Percentiles rank a stretch among this genome's conserved stretches.
phyloP scores from a whole-genome alignment of 2,797 vertebrate species.

The Smutsia gigantea region DNA sequence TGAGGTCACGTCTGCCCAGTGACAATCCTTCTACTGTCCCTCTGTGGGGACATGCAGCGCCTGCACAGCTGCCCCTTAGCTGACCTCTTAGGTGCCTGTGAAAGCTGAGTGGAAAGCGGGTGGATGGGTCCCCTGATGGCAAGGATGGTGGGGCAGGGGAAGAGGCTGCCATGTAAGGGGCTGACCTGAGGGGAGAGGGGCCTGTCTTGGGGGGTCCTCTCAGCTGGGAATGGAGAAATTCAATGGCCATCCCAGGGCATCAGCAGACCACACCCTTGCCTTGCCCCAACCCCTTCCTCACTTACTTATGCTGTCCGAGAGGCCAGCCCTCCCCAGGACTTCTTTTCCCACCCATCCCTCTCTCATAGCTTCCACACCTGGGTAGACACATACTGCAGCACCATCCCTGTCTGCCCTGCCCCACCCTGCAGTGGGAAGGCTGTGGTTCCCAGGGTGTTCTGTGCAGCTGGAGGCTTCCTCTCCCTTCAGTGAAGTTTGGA shows the following conservation, averaged over 20 bases:
- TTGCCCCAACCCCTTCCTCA: not conserved
- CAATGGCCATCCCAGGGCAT: not conserved
- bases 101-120: not conserved
- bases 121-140: not conserved
- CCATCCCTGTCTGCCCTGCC: not conserved
- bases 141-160: not conserved
- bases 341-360: not conserved
- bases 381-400: not conserved
- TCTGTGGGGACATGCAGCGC: not conserved
- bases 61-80: not conserved
- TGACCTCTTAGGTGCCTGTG: not conserved
- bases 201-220: not conserved
- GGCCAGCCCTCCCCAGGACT: not conserved
- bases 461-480: not conserved
- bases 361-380: not conserved
- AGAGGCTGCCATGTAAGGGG: not conserved
- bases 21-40: constrained; percentile 51
- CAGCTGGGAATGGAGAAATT: not conserved
- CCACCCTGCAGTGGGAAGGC: not conserved
- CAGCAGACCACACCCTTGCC: not conserved
- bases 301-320: not conserved
- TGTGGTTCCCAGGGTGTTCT: not conserved
- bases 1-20: constrained; percentile 36
- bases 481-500: not conserved
- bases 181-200: fast-evolving